Percentiles rank a stretch among this genome's conserved stretches.
Evolutionary conservation across 2,888 invertebrate genomes (phyloP).

Genomic region (Campoletis raptor): DNA sequence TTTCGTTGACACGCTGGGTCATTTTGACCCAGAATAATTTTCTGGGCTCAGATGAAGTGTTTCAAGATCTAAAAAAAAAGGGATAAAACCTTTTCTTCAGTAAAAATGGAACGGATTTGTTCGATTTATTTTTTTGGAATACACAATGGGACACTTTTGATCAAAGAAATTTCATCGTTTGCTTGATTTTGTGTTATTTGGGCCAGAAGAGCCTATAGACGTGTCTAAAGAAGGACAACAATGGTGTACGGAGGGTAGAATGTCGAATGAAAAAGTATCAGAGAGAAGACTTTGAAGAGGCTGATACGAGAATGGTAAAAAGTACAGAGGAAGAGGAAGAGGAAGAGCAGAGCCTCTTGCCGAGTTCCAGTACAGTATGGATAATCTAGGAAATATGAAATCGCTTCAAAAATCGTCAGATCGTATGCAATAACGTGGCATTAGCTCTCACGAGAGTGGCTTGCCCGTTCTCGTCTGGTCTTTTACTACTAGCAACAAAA

Average conservation of each 20-base stretch:
- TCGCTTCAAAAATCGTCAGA: conserved; percentile 78
- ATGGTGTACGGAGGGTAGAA: conserved; percentile 8
- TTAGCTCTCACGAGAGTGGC: conserved; percentile 71
- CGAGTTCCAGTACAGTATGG: conserved; percentile 54
- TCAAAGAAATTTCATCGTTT: too few species aligned
- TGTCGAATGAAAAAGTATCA: conserved; percentile 10
- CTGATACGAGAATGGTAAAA: conserved; percentile 25
- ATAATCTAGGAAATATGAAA: conserved; percentile 79
- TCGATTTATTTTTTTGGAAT: too few species aligned
- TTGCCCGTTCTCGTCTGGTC: conserved; percentile 17
- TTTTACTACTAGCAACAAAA: conserved; percentile 7
- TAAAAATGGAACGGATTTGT: too few species aligned
- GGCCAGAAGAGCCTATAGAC: neutral
- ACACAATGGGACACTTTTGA: too few species aligned
- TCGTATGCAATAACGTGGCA: conserved; percentile 80
- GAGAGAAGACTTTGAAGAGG: conserved; percentile 23
- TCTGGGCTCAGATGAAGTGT: too few species aligned
- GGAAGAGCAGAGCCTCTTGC: conserved; percentile 18
- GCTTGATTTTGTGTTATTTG: neutral
- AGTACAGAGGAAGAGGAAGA: conserved; percentile 26
- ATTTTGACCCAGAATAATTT: too few species aligned
- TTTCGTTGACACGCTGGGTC: too few species aligned
- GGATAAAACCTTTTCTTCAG: too few species aligned
- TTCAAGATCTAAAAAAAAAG: too few species aligned
- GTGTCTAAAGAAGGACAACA: neutral